Evolutionary conservation across 2,113 vertebrate species (phyloP), one percentile per base, ranked within the genome.

Genomic region (Salvator merianae): DNA sequence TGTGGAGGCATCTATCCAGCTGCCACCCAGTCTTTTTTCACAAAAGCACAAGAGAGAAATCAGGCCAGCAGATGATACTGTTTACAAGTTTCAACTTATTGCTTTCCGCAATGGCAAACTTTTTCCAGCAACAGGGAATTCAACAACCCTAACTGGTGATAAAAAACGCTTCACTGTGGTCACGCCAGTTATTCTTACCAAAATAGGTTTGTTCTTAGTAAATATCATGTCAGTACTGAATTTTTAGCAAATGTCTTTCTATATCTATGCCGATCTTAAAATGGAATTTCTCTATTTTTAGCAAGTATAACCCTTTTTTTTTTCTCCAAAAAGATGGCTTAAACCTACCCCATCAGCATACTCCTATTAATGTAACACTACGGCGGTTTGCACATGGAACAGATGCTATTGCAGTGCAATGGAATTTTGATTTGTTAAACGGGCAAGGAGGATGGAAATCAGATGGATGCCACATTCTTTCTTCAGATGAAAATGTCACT

Each of bases 41-140:
- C 96, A 97, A 82, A 94, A 96, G 82, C 94, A 93, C 5, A 96
- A 95, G 81, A 93, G 96, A 86, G 93, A 95, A 75, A 94, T 96
- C 10, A 96, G 95, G 63, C 96, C 96, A 34, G 34, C 92, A 0
- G 98, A 99, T 6, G 97, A 99, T 81, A 93, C 95, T 0, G 88
- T 97, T 79, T 99, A 96, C 88, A 98, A 97, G 93, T 97, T 99
- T 65, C 97, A 99, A 50, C 97, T 99, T 53, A 97, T 99, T 66
- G 99, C 97, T 0, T 99, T 99, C 91, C 97, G 98, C 79, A 99
- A 99, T 13, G 98, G 98, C 78, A 99, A 99, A 91, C 98, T 99
- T 81, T 99, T 99, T 43, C 98, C 98, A 47, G 96, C 97, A 70
- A 98, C 97, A 0, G 97, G 98, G n/a, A 99, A 99, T 93, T 97